Conservation (phyloP, 2,888 invertebrate genomes). For the Endotricha flammealis region DNA sequence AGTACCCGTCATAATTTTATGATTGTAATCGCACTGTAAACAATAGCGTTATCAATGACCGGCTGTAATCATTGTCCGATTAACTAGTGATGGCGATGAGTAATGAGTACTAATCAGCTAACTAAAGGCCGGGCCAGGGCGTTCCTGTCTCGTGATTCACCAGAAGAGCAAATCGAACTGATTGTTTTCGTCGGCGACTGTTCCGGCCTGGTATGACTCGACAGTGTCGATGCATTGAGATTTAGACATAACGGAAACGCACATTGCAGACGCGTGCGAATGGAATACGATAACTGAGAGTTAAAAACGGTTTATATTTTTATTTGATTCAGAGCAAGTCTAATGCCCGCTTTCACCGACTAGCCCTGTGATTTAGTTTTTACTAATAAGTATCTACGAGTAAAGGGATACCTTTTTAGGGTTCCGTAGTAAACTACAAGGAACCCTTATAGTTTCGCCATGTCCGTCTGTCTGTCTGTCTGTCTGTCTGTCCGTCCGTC, state of each 20-base stretch:
- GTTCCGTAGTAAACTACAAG: no score
- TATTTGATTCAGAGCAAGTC: no score
- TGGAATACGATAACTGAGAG: constrained; percentile 11
- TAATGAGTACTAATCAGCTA: constrained; percentile 64
- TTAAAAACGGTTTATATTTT: no score
- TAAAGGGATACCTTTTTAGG: no score
- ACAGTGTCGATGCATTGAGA: constrained; percentile 16
- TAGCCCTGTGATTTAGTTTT: no score
- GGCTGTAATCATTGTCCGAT: constrained; percentile 38
- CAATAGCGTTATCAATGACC: constrained; percentile 15
- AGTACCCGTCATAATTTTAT: constrained; percentile 9
- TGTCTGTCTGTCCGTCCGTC: no score
- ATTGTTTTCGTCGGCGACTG: constrained; percentile 35
- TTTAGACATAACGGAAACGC: constrained; percentile 30
- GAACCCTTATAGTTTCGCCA: no score
- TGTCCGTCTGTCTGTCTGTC: no score
- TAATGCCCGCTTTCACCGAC: no score
- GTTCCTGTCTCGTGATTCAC: constrained; percentile 63
- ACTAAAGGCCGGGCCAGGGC: constrained; percentile 55
- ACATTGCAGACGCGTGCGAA: constrained; percentile 32
- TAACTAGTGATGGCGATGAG: constrained; percentile 60
- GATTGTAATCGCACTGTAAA: constrained; percentile 46
- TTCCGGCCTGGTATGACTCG: constrained; percentile 48
- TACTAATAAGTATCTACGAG: no score
- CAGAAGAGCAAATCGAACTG: constrained; percentile 31